Evolutionary conservation across 1,140 invertebrate species (phyloP).

Genomic region (Danaus plexippus): DNA sequence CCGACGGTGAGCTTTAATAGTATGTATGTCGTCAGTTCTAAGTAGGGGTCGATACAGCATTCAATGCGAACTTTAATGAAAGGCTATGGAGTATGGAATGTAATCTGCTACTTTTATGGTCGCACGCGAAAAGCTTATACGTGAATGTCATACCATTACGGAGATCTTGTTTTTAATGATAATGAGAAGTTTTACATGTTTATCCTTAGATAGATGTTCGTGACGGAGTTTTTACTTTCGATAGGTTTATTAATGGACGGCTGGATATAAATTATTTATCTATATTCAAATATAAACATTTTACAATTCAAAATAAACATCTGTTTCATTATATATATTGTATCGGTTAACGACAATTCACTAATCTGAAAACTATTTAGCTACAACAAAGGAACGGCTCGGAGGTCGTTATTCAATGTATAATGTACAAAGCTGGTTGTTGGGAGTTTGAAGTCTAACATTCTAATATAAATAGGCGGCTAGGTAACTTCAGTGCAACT

Average conservation of each 20-base stretch:
- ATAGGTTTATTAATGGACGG: too few species aligned
- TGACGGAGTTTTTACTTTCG: too few species aligned
- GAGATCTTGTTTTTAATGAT: slow-evolving; percentile 11
- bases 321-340: too few species aligned
- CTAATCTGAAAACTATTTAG: too few species aligned
- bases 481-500: slow-evolving; percentile 50
- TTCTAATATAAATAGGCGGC: slow-evolving; percentile 34
- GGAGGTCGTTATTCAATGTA: slow-evolving; percentile 2
- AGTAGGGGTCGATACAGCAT: slow-evolving; percentile 13
- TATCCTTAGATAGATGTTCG: too few species aligned
- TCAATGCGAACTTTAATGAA: slow-evolving; percentile 8
- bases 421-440: slow-evolving; percentile 18
- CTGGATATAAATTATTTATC: too few species aligned
- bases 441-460: slow-evolving; percentile 23
- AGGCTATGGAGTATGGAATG: slow-evolving; percentile 17
- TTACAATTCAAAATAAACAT: too few species aligned
- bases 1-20: background rate
- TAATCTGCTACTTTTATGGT: slow-evolving; percentile 10
- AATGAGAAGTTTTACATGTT: too few species aligned
- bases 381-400: slow-evolving; percentile 5
- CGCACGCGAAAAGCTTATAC: slow-evolving; percentile 7
- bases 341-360: too few species aligned
- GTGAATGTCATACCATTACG: slow-evolving; percentile 7
- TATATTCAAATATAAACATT: too few species aligned
- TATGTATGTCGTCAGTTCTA: slow-evolving; percentile 12